phyloP scores from a whole-genome alignment of 2,888 invertebrate species.

The Drosophila mettleri region DNA sequence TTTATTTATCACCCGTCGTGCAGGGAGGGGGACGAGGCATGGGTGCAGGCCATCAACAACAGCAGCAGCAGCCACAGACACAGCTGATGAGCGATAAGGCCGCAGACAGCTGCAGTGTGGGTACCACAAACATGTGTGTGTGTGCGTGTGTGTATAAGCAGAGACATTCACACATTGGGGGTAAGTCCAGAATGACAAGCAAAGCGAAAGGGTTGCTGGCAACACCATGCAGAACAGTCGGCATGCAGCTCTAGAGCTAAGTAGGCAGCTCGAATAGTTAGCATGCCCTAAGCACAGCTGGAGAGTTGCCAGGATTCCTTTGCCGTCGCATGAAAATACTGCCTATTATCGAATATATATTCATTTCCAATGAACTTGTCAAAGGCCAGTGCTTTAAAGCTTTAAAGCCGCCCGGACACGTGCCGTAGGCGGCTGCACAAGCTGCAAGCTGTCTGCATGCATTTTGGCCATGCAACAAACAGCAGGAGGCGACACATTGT shows the following conservation, averaged over 20 bases:
- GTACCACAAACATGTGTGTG: constrained; percentile 19
- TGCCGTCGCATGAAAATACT: too few species aligned
- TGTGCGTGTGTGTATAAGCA: constrained; percentile 22
- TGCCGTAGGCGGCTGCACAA: constrained; percentile 51
- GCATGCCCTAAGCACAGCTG: constrained; percentile 48
- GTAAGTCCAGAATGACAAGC: constrained; percentile 58
- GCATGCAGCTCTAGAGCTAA: constrained; percentile 7
- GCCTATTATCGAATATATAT: too few species aligned
- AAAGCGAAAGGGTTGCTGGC: constrained; percentile 55
- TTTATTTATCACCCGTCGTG: constrained; percentile 76
- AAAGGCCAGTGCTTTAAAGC: too few species aligned
- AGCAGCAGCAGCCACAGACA: constrained; percentile 32
- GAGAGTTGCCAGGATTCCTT: constrained; percentile 39
- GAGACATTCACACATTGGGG: constrained; percentile 42
- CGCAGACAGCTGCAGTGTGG: constrained; percentile 68
- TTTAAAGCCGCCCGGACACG: constrained; percentile 39
- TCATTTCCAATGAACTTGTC: too few species aligned
- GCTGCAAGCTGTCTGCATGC: constrained; percentile 43
- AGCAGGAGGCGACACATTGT: constrained; percentile 69
- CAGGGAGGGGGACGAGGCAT: neutral
- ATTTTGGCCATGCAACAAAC: constrained; percentile 40
- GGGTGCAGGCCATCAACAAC: constrained; percentile 36
- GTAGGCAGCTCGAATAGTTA: constrained; percentile 53
- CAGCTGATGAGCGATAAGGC: constrained; percentile 78
- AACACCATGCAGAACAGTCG: constrained; percentile 21